These are phyloP conservation scores for Megathymus violae DNA, from an alignment of 1,140 invertebrate species.

Conservation along the genomic window DNA sequence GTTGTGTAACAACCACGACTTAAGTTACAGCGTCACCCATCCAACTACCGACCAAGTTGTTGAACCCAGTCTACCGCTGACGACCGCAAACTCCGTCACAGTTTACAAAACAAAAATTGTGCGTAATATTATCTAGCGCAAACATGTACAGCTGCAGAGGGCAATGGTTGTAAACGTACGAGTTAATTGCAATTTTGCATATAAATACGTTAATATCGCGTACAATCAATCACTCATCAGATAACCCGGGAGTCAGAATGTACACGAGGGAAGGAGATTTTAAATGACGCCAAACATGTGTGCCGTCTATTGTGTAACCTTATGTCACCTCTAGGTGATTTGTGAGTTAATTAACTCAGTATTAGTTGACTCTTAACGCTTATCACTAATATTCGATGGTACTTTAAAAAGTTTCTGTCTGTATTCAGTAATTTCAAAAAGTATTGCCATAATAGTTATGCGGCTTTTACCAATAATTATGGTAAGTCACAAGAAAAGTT, in stretches of 20 bases:
- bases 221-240: conserved; percentile 26
- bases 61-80: too few relatives aligned
- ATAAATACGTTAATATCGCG: conserved; percentile 24
- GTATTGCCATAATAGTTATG: too few relatives aligned
- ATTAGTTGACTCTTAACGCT: too few relatives aligned
- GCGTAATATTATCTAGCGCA: conserved; percentile 33
- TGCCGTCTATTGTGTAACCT: background rate
- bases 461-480: too few relatives aligned
- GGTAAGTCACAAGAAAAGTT: too few relatives aligned
- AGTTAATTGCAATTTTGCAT: conserved; percentile 18
- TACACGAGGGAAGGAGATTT: conserved; percentile 33
- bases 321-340: background rate
- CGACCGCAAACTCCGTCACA: too few relatives aligned
- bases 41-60: too few relatives aligned
- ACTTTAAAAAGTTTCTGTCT: too few relatives aligned
- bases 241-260: conserved; percentile 33
- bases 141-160: conserved; percentile 34
- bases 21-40: too few relatives aligned
- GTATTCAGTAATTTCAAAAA: too few relatives aligned
- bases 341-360: background rate
- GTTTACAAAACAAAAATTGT: conserved; percentile 29
- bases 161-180: conserved; percentile 22
- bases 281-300: conserved; percentile 1
- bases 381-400: too few relatives aligned
- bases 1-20: too few relatives aligned